Conservation (phyloP, 2,797 vertebrate genomes). For the Lacerta viridis region DNA sequence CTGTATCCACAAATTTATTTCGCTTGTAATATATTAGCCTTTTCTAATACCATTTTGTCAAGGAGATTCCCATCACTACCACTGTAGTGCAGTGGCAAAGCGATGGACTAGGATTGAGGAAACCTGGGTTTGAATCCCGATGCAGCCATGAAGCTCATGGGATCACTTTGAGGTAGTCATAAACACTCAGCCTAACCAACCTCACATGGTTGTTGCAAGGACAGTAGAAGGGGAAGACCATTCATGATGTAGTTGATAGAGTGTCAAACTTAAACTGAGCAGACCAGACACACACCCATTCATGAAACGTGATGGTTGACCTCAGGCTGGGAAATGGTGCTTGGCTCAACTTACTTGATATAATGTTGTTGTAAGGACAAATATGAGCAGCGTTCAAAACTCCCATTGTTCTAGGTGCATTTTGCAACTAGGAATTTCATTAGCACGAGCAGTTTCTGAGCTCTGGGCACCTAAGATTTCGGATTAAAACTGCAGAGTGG, state of each 20-base stretch:
- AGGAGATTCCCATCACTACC: not conserved
- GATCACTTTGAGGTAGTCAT: too few species aligned
- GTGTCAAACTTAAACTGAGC: not conserved
- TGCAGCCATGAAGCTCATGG: not conserved
- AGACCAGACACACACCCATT: not conserved
- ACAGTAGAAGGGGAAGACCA: too few species aligned
- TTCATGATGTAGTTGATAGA: not conserved
- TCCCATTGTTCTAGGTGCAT: too few species aligned
- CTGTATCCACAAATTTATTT: not conserved
- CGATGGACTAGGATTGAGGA: not conserved
- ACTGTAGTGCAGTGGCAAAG: not conserved
- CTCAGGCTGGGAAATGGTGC: too few species aligned
- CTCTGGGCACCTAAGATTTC: too few species aligned
- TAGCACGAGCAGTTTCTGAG: too few species aligned
- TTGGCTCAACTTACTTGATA: not conserved
- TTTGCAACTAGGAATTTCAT: too few species aligned
- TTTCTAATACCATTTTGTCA: constrained; percentile 36
- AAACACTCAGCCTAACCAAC: too few species aligned
- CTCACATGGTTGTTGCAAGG: too few species aligned
- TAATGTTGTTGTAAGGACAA: not conserved
- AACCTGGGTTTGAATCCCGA: not conserved
- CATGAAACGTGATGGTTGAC: not conserved
- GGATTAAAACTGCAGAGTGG: too few species aligned
- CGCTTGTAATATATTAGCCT: not conserved
- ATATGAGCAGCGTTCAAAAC: too few species aligned